A percentile compares a stretch with the other conserved stretches of the same genome.
These are phyloP conservation scores for Sarcophaga rosellei DNA, from an alignment of 2,888 invertebrate species.

Conservation along the genomic window DNA sequence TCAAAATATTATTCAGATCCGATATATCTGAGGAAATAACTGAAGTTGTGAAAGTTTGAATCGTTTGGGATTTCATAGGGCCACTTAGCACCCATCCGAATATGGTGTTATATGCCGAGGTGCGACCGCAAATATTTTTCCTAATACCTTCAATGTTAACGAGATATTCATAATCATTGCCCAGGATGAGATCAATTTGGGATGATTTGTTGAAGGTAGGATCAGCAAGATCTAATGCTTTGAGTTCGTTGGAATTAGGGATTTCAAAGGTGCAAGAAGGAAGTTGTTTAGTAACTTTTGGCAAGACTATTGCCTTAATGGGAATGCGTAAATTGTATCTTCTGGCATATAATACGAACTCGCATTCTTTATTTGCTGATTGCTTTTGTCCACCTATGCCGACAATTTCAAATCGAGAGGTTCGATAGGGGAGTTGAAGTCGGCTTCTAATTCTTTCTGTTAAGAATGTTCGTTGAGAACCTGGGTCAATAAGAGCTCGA, in stretches of 20 bases:
- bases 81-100: constrained; percentile 31
- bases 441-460: neutral
- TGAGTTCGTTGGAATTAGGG: neutral
- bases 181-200: no score
- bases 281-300: constrained; percentile 27
- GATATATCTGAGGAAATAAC: no score
- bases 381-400: constrained; percentile 14
- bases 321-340: neutral
- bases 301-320: constrained; percentile 32
- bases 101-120: constrained; percentile 28
- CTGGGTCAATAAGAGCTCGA: neutral
- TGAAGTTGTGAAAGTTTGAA: no score
- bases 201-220: constrained; percentile 15
- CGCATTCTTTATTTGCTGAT: neutral
- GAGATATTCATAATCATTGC: no score
- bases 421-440: neutral
- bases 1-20: no score
- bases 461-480: neutral
- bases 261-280: neutral
- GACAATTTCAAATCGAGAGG: no score
- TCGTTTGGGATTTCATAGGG: neutral
- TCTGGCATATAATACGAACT: neutral
- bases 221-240: constrained; percentile 16
- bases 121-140: neutral
- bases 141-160: neutral